A percentile compares a stretch with the other conserved stretches of the same genome.
These are phyloP conservation scores for Phymatocera aterrima DNA, from an alignment of 2,888 invertebrate species.

Conservation along the genomic window DNA sequence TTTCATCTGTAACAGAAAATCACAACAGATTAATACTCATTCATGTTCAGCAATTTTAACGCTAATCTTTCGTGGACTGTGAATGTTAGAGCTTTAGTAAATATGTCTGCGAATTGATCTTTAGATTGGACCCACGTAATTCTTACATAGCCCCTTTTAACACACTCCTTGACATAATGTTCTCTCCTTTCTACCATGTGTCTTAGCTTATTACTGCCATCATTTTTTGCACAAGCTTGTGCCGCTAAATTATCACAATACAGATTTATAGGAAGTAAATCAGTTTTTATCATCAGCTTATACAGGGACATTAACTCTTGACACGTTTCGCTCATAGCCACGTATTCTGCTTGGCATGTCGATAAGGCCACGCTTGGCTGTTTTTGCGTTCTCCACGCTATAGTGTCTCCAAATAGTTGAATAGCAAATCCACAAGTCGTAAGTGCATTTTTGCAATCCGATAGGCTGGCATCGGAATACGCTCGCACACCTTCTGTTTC, in stretches of 20 bases:
- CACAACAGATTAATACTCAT: not conserved
- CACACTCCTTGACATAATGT: conserved; percentile 51
- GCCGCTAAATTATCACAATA: conserved; percentile 37
- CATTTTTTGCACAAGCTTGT: not conserved
- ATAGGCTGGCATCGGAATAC: not conserved
- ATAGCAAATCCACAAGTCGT: not conserved
- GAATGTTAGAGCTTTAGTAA: conserved; percentile 45
- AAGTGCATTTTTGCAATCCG: not conserved
- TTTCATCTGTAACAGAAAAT: not conserved
- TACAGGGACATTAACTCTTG: not conserved
- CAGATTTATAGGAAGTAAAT: conserved; percentile 30
- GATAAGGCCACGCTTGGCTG: not conserved
- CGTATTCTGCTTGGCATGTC: conserved; percentile 48
- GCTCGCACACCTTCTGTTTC: not conserved
- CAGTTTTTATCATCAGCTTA: not conserved
- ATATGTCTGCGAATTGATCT: conserved; percentile 53
- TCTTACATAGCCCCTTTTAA: conserved; percentile 41
- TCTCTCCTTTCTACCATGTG: conserved; percentile 44
- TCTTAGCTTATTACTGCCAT: not conserved
- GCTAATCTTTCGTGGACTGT: not conserved
- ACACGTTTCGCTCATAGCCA: conserved; percentile 48
- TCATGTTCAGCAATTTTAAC: not conserved
- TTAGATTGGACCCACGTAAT: conserved; percentile 50
- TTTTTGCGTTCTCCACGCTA: not conserved
- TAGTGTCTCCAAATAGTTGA: not conserved